A percentile compares a stretch with the other conserved stretches of the same genome.
phyloP scores from a whole-genome alignment of 2,888 invertebrate species.

The Branchipolynoe longqiensis region DNA sequence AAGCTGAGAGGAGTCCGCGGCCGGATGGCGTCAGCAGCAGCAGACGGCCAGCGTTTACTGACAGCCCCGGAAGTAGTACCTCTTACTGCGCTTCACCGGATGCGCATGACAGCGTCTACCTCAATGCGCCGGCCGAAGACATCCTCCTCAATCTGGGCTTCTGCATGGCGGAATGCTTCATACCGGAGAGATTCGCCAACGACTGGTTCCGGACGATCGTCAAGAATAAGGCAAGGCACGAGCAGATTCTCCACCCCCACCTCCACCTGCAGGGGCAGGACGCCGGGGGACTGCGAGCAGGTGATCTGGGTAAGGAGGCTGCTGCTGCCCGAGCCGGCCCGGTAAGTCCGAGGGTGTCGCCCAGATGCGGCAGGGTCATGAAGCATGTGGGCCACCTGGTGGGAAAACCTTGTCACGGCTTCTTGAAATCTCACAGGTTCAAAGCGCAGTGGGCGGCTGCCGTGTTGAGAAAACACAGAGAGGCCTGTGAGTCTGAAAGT shows the following conservation, averaged over 20 bases:
- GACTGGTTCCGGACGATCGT: constrained; percentile 76
- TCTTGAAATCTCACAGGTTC: background rate
- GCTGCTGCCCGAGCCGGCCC: background rate
- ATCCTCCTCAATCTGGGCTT: constrained; percentile 75
- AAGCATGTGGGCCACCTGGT: constrained; percentile 38
- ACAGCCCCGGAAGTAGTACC: constrained; percentile 51
- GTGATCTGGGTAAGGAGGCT: background rate
- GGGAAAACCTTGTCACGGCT: constrained; percentile 4
- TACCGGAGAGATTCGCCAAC: constrained; percentile 76
- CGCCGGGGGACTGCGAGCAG: background rate
- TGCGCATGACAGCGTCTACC: background rate
- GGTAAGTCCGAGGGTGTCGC: constrained; percentile 14
- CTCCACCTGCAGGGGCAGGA: background rate
- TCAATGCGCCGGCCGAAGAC: constrained; percentile 68
- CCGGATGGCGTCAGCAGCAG: too few relatives aligned
- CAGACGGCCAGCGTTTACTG: too few relatives aligned
- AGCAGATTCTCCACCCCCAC: constrained; percentile 2
- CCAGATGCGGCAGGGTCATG: too few relatives aligned
- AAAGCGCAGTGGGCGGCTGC: constrained; percentile 47
- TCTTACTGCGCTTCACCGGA: constrained; percentile 56
- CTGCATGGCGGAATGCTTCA: constrained; percentile 71
- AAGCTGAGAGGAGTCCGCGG: too few relatives aligned
- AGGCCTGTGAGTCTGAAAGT: too few relatives aligned
- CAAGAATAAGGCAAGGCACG: constrained; percentile 45
- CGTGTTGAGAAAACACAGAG: constrained; percentile 19